Base-by-base conservation (phyloP, 2,113 vertebrate genomes). In the Pomatostomus ruficeps region DNA sequence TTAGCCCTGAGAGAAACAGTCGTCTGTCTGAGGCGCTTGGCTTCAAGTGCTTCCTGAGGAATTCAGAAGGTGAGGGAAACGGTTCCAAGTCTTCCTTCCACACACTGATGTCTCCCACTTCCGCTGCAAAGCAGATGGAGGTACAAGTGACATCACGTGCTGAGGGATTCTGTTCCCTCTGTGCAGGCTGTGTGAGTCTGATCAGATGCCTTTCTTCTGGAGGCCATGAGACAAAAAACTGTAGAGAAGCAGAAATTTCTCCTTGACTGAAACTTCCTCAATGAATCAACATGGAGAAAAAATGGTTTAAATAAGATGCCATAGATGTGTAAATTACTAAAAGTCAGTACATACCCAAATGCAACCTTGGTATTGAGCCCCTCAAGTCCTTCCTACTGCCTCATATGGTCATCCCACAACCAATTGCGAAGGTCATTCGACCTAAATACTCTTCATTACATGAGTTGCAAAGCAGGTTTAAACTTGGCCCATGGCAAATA, bases 11-110 rank as follows among this genome's bases (percentile, higher is more conserved):
- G 35, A 1, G 2, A 59, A 90, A 49, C 40, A 88, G 81, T 85
- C 70, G 72, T 91, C 70, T 88, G 5, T 82, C 45, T 68, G 62
- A 76, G 13, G 4, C 58, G 17, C 71, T 85, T 97, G 96, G 92
- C 82, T 96, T 66, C 7, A 10, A 52, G 65, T 57, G 28, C 77
- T 94, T 94, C 94, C 95, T 95, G 89, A 85, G 70, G n/a, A 71
- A 63, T 79, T 92, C 61, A 57, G 70, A 65, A 89, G 11, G 80
- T 0, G 0, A 89, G 31, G 40, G 42, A 81, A 95, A 78, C 0
- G 0, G 45, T 91, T 95, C 80, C 87, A 84, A 86, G 43, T 85
- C 38, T 85, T 81, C 31, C 6, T 93, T 91, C 40, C 20, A 14
- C 29, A 19, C 23, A 46, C 12, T 82, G 73, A 74, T 2, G 0